phyloP scores from a whole-genome alignment of 1,140 invertebrate genomes.

The Ostrea edulis region DNA sequence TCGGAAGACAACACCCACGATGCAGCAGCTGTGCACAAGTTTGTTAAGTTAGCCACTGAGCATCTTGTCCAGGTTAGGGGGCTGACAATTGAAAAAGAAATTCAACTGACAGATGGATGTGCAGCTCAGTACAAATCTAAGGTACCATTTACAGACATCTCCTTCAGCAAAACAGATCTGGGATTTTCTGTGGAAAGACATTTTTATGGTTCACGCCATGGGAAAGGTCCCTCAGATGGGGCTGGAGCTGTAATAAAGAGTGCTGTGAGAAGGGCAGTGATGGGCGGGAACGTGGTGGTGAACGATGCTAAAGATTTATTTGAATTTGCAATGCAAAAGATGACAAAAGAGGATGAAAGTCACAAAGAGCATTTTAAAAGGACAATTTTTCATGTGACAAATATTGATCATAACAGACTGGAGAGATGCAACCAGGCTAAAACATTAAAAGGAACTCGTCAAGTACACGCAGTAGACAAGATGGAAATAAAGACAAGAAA shows the following conservation, averaged over 20 bases:
- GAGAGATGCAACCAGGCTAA: not conserved
- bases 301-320: slow-evolving; percentile 27
- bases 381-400: slow-evolving; percentile 1
- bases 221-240: slow-evolving; percentile 50
- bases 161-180: slow-evolving; percentile 17
- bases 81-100: slow-evolving; percentile 35
- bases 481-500: too few species aligned
- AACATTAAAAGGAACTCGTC: slow-evolving; percentile 37
- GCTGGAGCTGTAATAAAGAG: slow-evolving; percentile 43
- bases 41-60: not conserved
- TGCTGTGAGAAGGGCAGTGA: slow-evolving; percentile 40
- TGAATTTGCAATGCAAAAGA: not conserved
- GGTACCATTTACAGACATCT: slow-evolving; percentile 33
- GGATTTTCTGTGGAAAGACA: slow-evolving; percentile 29
- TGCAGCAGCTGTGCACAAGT: slow-evolving; percentile 41
- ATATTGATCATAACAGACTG: not conserved
- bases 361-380: slow-evolving; percentile 42
- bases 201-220: slow-evolving; percentile 52
- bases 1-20: slow-evolving; percentile 38
- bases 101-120: slow-evolving; percentile 46
- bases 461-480: too few species aligned
- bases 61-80: slow-evolving; percentile 22
- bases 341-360: not conserved
- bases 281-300: not conserved
- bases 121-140: slow-evolving; percentile 47